A percentile compares a stretch with the other conserved stretches of the same genome.
phyloP scores from a whole-genome alignment of 2,888 invertebrate genomes.

The Atethmia centrago region DNA sequence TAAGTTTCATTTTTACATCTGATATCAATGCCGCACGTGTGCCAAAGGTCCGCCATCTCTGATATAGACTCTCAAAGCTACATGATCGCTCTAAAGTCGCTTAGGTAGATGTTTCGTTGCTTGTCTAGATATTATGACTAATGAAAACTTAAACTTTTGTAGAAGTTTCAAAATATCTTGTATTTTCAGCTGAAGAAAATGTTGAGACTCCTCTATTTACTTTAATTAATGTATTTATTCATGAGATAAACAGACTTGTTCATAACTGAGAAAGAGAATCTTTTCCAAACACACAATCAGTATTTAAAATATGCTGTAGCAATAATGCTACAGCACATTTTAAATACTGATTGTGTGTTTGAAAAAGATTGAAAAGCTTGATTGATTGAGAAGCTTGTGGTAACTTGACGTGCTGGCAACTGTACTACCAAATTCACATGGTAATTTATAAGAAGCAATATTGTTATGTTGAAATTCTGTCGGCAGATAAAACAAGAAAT shows the following conservation, averaged over 20 bases:
- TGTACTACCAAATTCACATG: too few species aligned
- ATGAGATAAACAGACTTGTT: background rate
- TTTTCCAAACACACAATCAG: background rate
- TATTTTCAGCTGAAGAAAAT: conserved; percentile 5
- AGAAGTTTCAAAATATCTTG: conserved; percentile 7
- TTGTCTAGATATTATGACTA: conserved; percentile 25
- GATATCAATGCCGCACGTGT: background rate
- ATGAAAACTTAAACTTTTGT: conserved; percentile 31
- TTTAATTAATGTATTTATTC: conserved; percentile 5
- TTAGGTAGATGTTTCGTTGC: conserved; percentile 37
- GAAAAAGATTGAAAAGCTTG: too few species aligned
- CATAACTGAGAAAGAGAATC: background rate
- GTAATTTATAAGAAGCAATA: background rate
- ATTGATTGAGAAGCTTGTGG: too few species aligned
- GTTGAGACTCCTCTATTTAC: background rate
- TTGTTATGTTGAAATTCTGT: background rate
- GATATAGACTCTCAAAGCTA: conserved; percentile 29
- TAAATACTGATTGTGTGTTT: too few species aligned
- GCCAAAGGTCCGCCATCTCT: background rate
- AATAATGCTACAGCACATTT: too few species aligned
- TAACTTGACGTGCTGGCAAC: too few species aligned
- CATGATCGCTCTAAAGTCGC: conserved; percentile 40
- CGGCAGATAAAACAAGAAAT: background rate
- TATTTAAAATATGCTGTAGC: background rate
- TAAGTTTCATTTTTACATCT: too few species aligned